Conservation (phyloP, 2,888 invertebrate genomes). For the Xylota sylvarum region DNA sequence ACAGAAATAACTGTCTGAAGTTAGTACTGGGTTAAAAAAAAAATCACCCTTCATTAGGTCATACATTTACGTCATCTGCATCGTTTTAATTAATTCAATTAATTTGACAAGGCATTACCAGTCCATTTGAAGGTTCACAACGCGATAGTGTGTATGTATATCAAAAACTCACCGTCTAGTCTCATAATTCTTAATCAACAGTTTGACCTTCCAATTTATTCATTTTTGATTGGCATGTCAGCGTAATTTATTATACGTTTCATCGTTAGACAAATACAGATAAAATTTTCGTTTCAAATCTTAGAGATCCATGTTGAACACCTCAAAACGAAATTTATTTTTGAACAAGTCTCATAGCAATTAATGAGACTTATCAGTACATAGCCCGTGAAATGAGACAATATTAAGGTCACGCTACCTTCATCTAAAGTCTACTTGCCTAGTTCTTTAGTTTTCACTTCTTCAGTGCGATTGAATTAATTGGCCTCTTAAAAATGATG, state of each 20-base stretch:
- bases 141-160: background rate
- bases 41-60: no score
- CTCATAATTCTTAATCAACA: conserved; percentile 35
- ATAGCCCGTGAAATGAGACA: conserved; percentile 58
- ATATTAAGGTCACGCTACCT: conserved; percentile 35
- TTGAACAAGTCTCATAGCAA: background rate
- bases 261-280: background rate
- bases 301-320: background rate
- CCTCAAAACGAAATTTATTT: background rate
- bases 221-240: conserved; percentile 30
- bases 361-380: conserved; percentile 48
- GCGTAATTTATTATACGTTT: background rate
- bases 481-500: conserved; percentile 58
- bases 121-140: conserved; percentile 5
- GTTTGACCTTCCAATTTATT: conserved; percentile 36
- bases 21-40: no score
- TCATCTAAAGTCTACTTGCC: background rate
- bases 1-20: no score
- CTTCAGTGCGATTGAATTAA: conserved; percentile 46
- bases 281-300: background rate
- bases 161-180: conserved; percentile 2
- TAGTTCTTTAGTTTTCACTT: conserved; percentile 42
- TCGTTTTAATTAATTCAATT: conserved; percentile 23
- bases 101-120: conserved; percentile 14
- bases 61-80: background rate